Base-by-base conservation (phyloP, 1,140 invertebrate species). In the Apolygus lucorum region DNA sequence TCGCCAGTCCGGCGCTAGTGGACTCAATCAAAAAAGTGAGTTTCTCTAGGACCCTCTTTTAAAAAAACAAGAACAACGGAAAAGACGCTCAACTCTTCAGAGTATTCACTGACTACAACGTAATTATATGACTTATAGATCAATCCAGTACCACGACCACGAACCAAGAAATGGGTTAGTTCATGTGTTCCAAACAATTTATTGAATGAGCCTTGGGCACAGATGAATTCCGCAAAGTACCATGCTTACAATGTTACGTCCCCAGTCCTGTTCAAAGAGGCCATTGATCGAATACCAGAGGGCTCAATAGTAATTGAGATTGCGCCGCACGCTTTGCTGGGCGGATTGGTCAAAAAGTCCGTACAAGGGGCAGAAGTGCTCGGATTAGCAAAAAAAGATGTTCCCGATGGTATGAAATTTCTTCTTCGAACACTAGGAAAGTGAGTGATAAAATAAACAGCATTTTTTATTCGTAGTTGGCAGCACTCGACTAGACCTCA, bases 291-390 rank as follows among this genome's bases (percentile, higher is more conserved):
- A 13, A 68, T 74, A 62, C 73, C 71, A 0, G 68, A 67, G 13
- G 69, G 73, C 21, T 73, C 74, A 0, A 52, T 75, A 0, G 67
- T 65, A 2, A 68, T 75, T 2, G 88, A 90, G 82, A 87, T 97
- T 70, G 93, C 94, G n/a, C 94, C 95, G 0, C 93, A 95, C 77
- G 89, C 88, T 73, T 81, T 98, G 2, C 77, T 90, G 0, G 86
- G 88, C 74, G 82, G 87, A 0, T 84, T 90, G 67, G 73, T 90
- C 1, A 84, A 84, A 70, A 79, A 85, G 70, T 83, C 85, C 4
- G 76, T 63, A 2, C 54, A 25, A 13, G 28, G 28, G 4, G 2
- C 54, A 27, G 14, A 8, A 2, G 22, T 64, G 74, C 81, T 95
- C 67, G 87, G 90, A 29, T 79, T 96, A 1, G 88, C 93, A 77